Percentiles rank a stretch among this genome's conserved stretches.
Conservation (phyloP, 1,140 invertebrate species). For the Drosophila nikananu region DNA sequence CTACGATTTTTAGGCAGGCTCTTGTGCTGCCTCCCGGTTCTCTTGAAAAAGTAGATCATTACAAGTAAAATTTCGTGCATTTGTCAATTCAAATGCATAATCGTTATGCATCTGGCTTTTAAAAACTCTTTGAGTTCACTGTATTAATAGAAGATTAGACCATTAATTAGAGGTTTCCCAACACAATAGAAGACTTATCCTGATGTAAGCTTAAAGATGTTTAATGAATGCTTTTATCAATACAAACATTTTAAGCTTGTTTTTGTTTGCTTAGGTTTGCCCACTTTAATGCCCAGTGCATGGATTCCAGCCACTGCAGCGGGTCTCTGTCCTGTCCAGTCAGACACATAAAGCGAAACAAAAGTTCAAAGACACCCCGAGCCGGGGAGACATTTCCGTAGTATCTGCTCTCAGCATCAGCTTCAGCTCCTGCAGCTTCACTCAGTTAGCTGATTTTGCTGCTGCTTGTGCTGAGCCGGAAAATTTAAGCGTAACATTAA, state of each 20-base stretch:
- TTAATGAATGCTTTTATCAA: not conserved
- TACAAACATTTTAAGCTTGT: slow-evolving; percentile 13
- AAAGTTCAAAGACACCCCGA: slow-evolving; percentile 72
- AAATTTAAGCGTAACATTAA: slow-evolving; percentile 84
- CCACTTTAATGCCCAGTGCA: slow-evolving; percentile 15
- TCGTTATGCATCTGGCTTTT: not conserved
- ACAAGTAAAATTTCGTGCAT: not conserved
- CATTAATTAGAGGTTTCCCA: not conserved
- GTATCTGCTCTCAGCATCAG: slow-evolving; percentile 12
- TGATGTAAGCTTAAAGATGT: not conserved
- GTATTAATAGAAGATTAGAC: too few relatives aligned
- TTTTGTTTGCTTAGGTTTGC: not conserved
- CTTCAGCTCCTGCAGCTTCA: slow-evolving; percentile 28
- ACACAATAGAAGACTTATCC: not conserved
- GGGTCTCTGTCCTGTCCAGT: slow-evolving; percentile 30
- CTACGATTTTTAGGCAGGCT: too few relatives aligned
- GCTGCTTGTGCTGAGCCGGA: slow-evolving; percentile 64
- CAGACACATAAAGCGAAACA: slow-evolving; percentile 66
- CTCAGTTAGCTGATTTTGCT: slow-evolving; percentile 51
- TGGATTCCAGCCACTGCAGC: slow-evolving; percentile 8
- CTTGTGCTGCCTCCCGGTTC: not conserved
- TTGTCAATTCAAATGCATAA: not conserved
- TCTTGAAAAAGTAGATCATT: not conserved
- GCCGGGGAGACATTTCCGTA: slow-evolving; percentile 34
- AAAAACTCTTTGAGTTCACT: not conserved